A percentile compares a stretch with the other conserved stretches of the same genome.
Conservation (phyloP, 2,113 vertebrate species). For the Arvicanthis niloticus region DNA sequence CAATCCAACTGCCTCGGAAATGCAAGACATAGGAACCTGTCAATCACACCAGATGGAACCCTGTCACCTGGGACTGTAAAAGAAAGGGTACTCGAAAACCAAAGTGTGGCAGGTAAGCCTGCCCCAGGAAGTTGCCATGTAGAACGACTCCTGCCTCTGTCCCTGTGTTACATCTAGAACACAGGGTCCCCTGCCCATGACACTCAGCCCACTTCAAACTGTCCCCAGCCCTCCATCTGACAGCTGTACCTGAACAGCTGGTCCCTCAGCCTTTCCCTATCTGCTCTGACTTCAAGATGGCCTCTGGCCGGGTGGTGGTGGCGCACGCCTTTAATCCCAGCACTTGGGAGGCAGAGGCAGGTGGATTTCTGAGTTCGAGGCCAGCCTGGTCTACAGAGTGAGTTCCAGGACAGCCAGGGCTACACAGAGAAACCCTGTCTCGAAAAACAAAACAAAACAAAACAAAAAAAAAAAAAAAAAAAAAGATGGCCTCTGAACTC, state of each 20-base stretch:
- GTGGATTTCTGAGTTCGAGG: too few relatives aligned
- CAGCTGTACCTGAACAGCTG: background rate
- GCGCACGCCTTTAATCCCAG: too few relatives aligned
- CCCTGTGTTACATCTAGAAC: background rate
- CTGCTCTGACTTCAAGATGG: background rate
- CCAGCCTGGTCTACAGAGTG: too few relatives aligned
- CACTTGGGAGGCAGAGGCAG: too few relatives aligned
- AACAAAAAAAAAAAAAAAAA: too few relatives aligned
- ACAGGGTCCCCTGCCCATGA: background rate
- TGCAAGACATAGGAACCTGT: background rate
- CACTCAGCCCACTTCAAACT: background rate
- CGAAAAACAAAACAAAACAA: too few relatives aligned
- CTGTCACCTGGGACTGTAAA: background rate
- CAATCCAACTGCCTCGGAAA: background rate
- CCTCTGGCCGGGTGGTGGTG: too few relatives aligned
- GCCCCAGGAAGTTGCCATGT: background rate
- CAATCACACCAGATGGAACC: background rate
- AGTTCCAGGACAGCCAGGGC: too few relatives aligned
- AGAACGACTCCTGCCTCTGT: background rate
- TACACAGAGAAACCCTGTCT: too few relatives aligned
- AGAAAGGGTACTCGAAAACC: background rate
- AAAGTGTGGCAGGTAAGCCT: background rate
- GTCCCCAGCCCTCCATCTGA: background rate
- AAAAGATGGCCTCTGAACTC: background rate
- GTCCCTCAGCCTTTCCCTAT: background rate